These are phyloP conservation scores for Datnioides undecimradiatus DNA, from an alignment of 2,113 vertebrate species.

Conservation along the genomic window DNA sequence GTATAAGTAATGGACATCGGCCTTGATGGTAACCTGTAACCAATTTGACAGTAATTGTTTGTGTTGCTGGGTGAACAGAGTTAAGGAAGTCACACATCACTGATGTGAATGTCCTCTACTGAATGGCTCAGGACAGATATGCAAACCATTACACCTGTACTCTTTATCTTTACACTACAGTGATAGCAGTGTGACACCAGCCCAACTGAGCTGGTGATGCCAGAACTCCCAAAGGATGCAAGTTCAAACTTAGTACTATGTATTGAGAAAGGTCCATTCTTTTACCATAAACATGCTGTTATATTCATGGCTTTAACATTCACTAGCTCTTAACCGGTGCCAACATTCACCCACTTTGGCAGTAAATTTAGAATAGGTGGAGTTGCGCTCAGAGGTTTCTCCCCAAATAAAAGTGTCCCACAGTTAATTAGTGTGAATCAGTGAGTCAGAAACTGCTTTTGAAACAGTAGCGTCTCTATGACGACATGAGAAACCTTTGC, in stretches of 20 bases:
- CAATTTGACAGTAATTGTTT: no score
- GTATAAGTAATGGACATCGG: no score
- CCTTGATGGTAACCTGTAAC: no score
- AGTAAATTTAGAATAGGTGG: slow-evolving; percentile 27
- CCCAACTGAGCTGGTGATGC: no score
- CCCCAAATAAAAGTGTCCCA: slow-evolving; percentile 29
- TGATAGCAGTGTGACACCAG: no score
- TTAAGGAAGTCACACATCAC: no score
- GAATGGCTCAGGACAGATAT: no score
- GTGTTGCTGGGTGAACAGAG: no score
- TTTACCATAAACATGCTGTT: neutral
- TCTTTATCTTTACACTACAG: no score
- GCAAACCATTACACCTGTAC: no score
- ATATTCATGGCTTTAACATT: neutral
- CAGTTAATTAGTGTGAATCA: slow-evolving; percentile 9
- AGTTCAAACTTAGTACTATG: neutral
- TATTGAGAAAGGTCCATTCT: neutral
- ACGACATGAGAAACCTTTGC: slow-evolving; percentile 30
- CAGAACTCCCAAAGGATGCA: no score
- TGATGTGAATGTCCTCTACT: no score
- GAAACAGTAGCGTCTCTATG: slow-evolving; percentile 52
- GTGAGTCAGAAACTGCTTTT: slow-evolving; percentile 32
- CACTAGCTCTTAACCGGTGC: neutral
- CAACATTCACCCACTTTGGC: neutral
- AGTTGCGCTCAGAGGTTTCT: neutral